Conservation (phyloP, 2,113 vertebrate genomes). For the Zosterops hypoxanthus region DNA sequence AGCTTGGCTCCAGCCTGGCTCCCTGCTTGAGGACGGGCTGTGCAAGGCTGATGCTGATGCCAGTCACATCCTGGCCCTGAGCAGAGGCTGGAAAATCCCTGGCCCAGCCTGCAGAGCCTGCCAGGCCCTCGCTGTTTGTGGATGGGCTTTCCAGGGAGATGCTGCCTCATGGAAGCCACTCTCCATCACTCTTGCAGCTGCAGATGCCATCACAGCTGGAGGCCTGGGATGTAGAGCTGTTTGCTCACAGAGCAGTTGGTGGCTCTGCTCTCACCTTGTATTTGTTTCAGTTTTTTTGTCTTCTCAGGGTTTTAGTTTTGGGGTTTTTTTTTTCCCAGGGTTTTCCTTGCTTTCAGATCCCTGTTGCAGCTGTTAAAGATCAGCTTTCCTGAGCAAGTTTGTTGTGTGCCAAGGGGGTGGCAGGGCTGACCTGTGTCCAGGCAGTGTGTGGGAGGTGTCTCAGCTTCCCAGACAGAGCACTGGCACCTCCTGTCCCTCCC, state of each 20-base stretch:
- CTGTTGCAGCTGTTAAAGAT: background rate
- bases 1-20: background rate
- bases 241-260: background rate
- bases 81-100: background rate
- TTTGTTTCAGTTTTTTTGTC: background rate
- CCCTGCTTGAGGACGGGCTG: rapidly evolving
- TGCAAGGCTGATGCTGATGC: background rate
- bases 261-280: background rate
- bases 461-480: rapidly evolving
- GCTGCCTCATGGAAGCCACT: background rate
- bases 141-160: background rate
- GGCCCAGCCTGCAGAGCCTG: background rate
- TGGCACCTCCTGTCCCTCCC: background rate
- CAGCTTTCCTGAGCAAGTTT: background rate
- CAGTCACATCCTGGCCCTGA: background rate
- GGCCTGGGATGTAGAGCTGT: background rate
- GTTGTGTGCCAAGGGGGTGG: background rate
- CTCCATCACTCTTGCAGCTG: background rate
- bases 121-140: background rate
- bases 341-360: background rate
- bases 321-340: background rate
- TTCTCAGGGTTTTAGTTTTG: background rate
- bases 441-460: background rate
- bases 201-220: background rate
- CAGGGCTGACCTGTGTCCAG: background rate